Evolutionary conservation across 2,113 vertebrate genomes (phyloP).

Genomic region (Ophiodon elongatus): DNA sequence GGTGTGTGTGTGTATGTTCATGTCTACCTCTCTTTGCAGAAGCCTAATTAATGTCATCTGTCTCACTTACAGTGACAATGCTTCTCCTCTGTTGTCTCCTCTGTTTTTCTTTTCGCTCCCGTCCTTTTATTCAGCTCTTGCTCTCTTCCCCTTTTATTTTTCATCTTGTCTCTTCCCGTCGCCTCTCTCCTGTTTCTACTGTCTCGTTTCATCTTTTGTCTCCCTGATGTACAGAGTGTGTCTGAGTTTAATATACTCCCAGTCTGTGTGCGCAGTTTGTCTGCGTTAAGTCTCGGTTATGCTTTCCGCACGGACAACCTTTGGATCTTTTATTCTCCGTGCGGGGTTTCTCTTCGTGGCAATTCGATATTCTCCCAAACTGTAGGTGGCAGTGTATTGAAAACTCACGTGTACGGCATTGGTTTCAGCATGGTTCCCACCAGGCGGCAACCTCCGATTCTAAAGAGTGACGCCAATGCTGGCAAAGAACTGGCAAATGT

Average conservation of each 20-base stretch:
- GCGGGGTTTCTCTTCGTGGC: neutral
- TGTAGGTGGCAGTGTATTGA: neutral
- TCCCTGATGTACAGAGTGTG: neutral
- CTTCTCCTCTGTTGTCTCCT: conserved; percentile 34
- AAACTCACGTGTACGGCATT: neutral
- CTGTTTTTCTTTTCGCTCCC: conserved; percentile 9
- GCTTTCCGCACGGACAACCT: neutral
- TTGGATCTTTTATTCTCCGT: neutral
- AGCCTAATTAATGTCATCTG: conserved; percentile 69
- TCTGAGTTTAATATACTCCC: neutral
- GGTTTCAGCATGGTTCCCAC: neutral
- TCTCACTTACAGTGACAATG: conserved; percentile 66
- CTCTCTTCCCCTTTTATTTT: neutral
- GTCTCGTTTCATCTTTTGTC: neutral
- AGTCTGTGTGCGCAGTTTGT: neutral
- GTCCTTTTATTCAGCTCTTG: conserved; percentile 9
- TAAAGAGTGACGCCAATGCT: neutral
- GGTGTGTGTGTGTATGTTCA: conserved; percentile 42
- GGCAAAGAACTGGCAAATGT: too few species aligned
- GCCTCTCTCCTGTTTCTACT: neutral
- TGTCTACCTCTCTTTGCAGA: conserved; percentile 43
- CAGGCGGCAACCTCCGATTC: neutral
- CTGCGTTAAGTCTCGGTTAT: neutral
- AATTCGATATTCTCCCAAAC: neutral
- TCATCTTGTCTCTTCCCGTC: neutral